phyloP scores from a whole-genome alignment of 1,140 invertebrate genomes.

The Delia radicum region DNA sequence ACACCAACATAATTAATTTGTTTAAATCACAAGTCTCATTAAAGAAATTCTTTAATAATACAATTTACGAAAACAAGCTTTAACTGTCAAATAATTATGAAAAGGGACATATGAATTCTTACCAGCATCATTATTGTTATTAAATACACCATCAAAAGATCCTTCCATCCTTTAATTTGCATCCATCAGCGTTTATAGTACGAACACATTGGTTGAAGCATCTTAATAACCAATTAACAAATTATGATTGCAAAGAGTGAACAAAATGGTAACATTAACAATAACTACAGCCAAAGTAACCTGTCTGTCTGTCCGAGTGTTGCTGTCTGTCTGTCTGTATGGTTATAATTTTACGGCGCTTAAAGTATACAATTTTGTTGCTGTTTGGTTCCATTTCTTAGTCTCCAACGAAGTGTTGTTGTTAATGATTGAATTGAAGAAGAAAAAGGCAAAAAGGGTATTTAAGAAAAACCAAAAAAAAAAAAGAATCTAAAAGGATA shows the following conservation, averaged over 20 bases:
- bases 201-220: too few species aligned
- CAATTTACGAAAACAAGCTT: too few species aligned
- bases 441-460: background rate
- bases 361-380: background rate
- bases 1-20: background rate
- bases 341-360: background rate
- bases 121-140: too few species aligned
- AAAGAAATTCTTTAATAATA: background rate
- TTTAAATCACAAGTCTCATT: background rate
- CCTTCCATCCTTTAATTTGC: background rate
- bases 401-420: background rate
- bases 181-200: too few species aligned
- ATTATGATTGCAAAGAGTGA: constrained; percentile 1
- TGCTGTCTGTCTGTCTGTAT: background rate
- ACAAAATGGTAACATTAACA: background rate
- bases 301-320: constrained; percentile 25
- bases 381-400: background rate
- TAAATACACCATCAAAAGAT: background rate
- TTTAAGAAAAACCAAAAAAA: too few species aligned
- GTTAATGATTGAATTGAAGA: background rate
- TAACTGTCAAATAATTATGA: too few species aligned
- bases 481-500: too few species aligned
- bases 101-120: too few species aligned
- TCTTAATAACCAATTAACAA: constrained; percentile 5
- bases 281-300: background rate